Percentiles rank a stretch among this genome's conserved stretches.
These are phyloP conservation scores for Mellivora capensis DNA, from an alignment of 2,113 vertebrate genomes.

Conservation along the genomic window DNA sequence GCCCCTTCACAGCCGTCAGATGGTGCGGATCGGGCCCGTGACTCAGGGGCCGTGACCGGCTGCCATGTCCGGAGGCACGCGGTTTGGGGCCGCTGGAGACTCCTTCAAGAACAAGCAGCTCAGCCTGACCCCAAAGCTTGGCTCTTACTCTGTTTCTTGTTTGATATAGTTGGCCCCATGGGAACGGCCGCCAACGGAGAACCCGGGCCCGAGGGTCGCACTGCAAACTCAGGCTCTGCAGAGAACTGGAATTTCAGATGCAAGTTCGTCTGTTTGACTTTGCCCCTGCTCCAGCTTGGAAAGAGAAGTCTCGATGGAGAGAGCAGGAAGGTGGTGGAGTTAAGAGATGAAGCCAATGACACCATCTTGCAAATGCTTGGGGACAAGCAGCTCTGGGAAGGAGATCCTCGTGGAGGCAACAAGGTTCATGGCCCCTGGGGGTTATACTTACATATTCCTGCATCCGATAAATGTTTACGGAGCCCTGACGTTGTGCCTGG, in stretches of 20 bases:
- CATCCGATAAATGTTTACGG: not conserved
- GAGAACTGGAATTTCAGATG: not conserved
- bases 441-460: no score
- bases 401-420: not conserved
- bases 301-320: not conserved
- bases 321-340: not conserved
- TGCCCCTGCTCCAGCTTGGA: not conserved
- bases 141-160: constrained; percentile 23
- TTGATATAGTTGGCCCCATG: not conserved
- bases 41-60: constrained; percentile 42
- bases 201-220: fast-evolving
- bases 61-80: constrained; percentile 12
- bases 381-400: not conserved
- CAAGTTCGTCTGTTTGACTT: not conserved
- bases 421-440: not conserved
- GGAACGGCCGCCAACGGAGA: not conserved
- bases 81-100: constrained; percentile 19
- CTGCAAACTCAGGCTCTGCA: not conserved
- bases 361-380: not conserved
- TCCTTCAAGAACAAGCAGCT: not conserved
- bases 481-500: no score
- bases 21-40: constrained; percentile 54
- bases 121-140: constrained; percentile 13
- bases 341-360: not conserved
- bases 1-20: constrained; percentile 46